phyloP scores from a whole-genome alignment of 2,113 vertebrate species.

The Tauraco erythrolophus region DNA sequence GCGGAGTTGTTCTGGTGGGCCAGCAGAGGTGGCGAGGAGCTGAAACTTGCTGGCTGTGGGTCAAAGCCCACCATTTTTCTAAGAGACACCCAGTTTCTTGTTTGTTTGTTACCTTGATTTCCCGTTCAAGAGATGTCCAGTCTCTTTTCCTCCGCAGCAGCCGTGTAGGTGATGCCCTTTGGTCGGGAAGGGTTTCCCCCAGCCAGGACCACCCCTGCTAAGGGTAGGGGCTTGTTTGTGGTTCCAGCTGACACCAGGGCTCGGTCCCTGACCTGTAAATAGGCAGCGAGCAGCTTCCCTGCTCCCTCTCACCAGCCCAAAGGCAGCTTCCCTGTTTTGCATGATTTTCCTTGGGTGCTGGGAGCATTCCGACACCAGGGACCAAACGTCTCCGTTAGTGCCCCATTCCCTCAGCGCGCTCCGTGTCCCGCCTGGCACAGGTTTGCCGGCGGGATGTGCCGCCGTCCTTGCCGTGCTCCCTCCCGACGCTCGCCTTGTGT shows the following conservation, averaged over 20 bases:
- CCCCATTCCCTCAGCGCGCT: rapidly evolving
- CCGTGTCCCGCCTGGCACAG: rapidly evolving
- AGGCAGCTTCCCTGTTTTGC: not conserved
- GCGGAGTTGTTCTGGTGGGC: not conserved
- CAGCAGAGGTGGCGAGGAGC: not conserved
- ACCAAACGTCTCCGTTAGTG: not conserved
- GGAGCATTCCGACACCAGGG: not conserved
- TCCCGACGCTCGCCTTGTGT: not conserved
- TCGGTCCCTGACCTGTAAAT: not conserved
- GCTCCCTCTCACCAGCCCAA: not conserved
- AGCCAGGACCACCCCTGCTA: not conserved
- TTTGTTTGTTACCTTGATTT: not conserved
- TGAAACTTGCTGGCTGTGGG: not conserved
- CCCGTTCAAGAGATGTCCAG: not conserved
- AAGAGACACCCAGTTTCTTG: not conserved
- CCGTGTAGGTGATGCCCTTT: not conserved
- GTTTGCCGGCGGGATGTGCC: rapidly evolving
- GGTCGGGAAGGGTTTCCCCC: not conserved
- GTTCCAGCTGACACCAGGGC: not conserved
- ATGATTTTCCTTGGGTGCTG: not conserved
- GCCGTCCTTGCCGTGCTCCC: rapidly evolving
- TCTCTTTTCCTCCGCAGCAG: not conserved
- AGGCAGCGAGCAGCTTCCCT: not conserved
- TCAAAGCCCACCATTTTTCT: not conserved
- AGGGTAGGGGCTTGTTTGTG: not conserved